Conservation (phyloP, 1,140 invertebrate species). For the Panonychus citri region DNA sequence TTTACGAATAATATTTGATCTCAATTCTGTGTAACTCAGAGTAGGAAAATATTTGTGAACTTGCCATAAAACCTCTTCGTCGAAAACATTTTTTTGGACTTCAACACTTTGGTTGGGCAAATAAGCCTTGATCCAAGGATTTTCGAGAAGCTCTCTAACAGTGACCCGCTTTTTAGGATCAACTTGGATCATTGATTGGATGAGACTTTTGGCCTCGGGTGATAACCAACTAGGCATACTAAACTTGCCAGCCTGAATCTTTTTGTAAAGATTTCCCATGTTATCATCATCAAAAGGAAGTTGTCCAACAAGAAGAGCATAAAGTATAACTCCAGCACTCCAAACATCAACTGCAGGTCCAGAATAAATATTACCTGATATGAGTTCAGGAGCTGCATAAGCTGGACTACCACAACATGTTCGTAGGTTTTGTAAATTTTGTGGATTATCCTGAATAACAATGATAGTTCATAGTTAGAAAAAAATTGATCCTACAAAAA, state of each 20-base stretch:
- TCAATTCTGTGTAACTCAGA: neutral
- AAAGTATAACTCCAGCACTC: conserved; percentile 95
- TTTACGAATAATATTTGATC: conserved; percentile 3
- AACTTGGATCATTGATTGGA: conserved; percentile 45
- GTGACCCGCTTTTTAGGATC: conserved; percentile 49
- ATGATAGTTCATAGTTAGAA: too few species aligned
- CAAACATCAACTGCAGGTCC: conserved; percentile 91
- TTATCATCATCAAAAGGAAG: conserved; percentile 99
- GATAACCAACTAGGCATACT: conserved; percentile 45
- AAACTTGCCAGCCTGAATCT: conserved; percentile 76
- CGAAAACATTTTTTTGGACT: neutral
- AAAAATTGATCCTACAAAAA: neutral
- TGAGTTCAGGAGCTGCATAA: conserved; percentile 43
- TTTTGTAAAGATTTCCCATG: conserved; percentile 82
- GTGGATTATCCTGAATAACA: neutral
- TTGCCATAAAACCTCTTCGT: conserved; percentile 3
- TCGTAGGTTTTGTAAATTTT: conserved; percentile 23
- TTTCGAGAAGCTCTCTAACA: conserved; percentile 39
- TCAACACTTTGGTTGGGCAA: neutral
- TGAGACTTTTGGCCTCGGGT: conserved; percentile 33
- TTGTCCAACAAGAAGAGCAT: conserved; percentile 64
- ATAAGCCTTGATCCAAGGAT: conserved; percentile 40
- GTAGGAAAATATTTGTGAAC: neutral
- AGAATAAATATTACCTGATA: conserved; percentile 45
- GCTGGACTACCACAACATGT: conserved; percentile 60